Conservation (phyloP, 2,113 vertebrate genomes). For the Oxyruncus cristatus region DNA sequence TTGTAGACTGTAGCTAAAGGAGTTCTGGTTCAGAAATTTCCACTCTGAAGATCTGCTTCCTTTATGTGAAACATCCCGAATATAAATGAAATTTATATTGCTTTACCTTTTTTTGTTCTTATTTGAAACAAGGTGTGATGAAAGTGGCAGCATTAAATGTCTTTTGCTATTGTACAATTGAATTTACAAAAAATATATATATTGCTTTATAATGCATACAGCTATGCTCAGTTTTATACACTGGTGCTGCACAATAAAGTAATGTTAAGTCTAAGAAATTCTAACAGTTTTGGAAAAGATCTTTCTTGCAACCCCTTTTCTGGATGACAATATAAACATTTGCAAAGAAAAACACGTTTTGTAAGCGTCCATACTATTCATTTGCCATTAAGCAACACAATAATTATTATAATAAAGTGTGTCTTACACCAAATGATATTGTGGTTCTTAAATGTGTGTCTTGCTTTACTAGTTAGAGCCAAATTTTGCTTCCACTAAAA, state of each 20-base stretch:
- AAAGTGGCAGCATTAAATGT: background rate
- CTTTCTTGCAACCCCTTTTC: background rate
- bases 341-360: conserved; percentile 48
- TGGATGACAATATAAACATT: background rate
- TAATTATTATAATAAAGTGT: conserved; percentile 44
- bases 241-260: background rate
- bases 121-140: background rate
- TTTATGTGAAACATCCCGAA: background rate
- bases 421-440: conserved; percentile 18
- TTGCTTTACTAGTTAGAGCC: conserved; percentile 16
- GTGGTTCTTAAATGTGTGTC: conserved; percentile 34
- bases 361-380: conserved; percentile 29
- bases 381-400: conserved; percentile 38
- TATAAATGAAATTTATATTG: background rate
- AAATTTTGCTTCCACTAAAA: background rate
- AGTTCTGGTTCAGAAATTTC: background rate
- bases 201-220: background rate
- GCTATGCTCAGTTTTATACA: background rate
- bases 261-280: background rate
- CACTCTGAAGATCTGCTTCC: background rate
- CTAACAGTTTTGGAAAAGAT: background rate
- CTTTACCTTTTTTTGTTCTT: background rate
- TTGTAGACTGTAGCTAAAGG: background rate
- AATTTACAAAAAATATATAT: background rate
- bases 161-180: background rate